phyloP scores from a whole-genome alignment of 2,888 invertebrate genomes.

The Allacma fusca region DNA sequence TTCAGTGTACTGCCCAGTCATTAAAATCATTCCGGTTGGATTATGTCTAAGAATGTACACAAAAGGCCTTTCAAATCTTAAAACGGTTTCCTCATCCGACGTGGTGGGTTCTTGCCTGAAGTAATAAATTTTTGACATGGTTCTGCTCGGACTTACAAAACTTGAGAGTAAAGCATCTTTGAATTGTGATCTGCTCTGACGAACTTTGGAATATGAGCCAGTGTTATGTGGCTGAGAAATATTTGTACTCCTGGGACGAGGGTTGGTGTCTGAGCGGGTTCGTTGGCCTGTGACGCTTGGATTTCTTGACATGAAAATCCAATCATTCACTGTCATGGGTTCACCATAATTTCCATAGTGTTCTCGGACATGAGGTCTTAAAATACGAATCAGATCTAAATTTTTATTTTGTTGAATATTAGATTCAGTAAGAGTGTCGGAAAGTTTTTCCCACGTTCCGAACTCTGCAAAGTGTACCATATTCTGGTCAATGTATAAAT shows the following conservation, averaged over 20 bases:
- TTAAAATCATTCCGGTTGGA: conserved; percentile 85
- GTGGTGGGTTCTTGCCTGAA: conserved; percentile 62
- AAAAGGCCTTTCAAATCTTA: conserved; percentile 87
- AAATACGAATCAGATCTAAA: conserved; percentile 57
- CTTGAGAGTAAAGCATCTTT: conserved; percentile 43
- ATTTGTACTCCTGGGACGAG: conserved; percentile 33
- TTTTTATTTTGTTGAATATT: conserved; percentile 54
- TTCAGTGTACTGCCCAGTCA: conserved; percentile 60
- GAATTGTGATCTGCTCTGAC: conserved; percentile 41
- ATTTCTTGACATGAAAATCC: conserved; percentile 59
- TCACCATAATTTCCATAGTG: conserved; percentile 60
- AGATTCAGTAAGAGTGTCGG: conserved; percentile 55
- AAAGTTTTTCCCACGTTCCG: conserved; percentile 60
- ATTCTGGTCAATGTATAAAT: conserved; percentile 71
- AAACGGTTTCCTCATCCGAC: conserved; percentile 75
- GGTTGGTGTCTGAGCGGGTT: conserved; percentile 34
- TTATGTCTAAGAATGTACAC: conserved; percentile 88
- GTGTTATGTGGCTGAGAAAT: conserved; percentile 34
- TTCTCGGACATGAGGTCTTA: conserved; percentile 55
- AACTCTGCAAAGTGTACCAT: conserved; percentile 61
- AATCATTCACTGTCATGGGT: conserved; percentile 59
- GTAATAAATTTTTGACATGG: conserved; percentile 48
- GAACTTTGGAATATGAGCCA: conserved; percentile 44
- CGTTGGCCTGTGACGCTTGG: conserved; percentile 10
- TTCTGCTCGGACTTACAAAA: conserved; percentile 47